Base-by-base conservation (phyloP, 2,888 invertebrate species). In the Emmelina monodactyla region DNA sequence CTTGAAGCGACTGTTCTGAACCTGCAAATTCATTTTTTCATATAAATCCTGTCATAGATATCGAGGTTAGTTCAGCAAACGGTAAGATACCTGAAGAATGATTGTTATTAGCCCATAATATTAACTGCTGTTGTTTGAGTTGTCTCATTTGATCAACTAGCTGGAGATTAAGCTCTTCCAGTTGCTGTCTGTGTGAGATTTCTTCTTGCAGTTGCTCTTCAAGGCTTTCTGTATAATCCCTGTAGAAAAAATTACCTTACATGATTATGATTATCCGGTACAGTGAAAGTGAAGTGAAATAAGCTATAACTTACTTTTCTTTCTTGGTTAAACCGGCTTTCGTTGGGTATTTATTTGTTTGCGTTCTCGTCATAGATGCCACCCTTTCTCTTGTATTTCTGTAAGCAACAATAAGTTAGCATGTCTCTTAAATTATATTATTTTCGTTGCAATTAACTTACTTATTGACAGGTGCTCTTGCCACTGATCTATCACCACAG, bases 171-270 rank as follows among this genome's bases (percentile, higher is more conserved):
- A 84, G 56, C 45, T 82, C 82, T 51, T 87, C 87, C 1, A 85
- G 80, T 55, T 86, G 83, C 43, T 83, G 82, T n/a, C 87, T 71
- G 44, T 83, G 80, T 1, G 76, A 69, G 22, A 83, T 83, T 61
- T 88, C 87, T 28, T 83, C 82, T 41, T 84, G 82, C 2, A 87
- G 55, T 58, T 86, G 83, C 36, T 83, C 82, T 50, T 85, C 84
- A 12, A 87, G 53, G 1, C 62, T 38, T 42, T 76, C 75, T 11
- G 65, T 43, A 41, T 75, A 72, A 28, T 73, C 71, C 42, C 79
- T 79, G 45, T 2, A 36, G 36, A n/a, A n/a, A 9, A 19, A 9
- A 19, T 19, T 6, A 9, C 19, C 6, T 19, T 6, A 6, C 9
- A 19, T 19, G 5, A 19, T 19, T 19, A 19, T 19, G 5, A 19